Base-by-base conservation (phyloP, 2,888 invertebrate species). In the Tortricodes alternella region DNA sequence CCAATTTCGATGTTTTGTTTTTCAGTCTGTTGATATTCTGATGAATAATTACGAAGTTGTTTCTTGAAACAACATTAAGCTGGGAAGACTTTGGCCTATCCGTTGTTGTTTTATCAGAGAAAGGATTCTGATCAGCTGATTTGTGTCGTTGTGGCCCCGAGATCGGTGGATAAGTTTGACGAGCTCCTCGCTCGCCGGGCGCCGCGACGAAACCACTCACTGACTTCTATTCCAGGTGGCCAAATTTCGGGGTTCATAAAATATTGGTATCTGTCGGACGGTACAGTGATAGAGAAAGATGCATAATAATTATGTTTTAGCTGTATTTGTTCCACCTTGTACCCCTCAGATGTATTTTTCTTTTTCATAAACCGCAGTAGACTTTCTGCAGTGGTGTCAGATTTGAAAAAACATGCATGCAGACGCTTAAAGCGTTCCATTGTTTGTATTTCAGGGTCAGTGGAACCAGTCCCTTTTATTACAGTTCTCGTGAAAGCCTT, bases 391-490 rank as follows among this genome's bases (percentile, higher is more conserved):
- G 49, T 50, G 16, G 39, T 37, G 4, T 2, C 19, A 2, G 9
- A 29, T 4, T 27, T 29, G 13, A 50, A 50, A n/a, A 29, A 50
- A 13, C 49, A 50, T 9, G 38, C 49, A 27, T 50, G 49, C 1
- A 50, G 11, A 13, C 39, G 39, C 29, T 11, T 50, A n/a, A n/a
- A n/a, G n/a, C n/a, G n/a, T n/a, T n/a, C n/a, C n/a, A n/a, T n/a
- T n/a, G n/a, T n/a, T n/a, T n/a, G n/a, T n/a, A n/a, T n/a, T n/a
- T n/a, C n/a, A n/a, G n/a, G n/a, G n/a, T n/a, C n/a, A n/a, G n/a
- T n/a, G n/a, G n/a, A n/a, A n/a, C n/a, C n/a, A n/a, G n/a, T n/a
- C n/a, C n/a, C n/a, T n/a, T n/a, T n/a, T n/a, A n/a, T n/a, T n/a
- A n/a, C n/a, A n/a, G n/a, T n/a, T n/a, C n/a, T n/a, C n/a, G n/a